Conservation (phyloP, 2,888 invertebrate genomes). For the Geotrupes spiniger region DNA sequence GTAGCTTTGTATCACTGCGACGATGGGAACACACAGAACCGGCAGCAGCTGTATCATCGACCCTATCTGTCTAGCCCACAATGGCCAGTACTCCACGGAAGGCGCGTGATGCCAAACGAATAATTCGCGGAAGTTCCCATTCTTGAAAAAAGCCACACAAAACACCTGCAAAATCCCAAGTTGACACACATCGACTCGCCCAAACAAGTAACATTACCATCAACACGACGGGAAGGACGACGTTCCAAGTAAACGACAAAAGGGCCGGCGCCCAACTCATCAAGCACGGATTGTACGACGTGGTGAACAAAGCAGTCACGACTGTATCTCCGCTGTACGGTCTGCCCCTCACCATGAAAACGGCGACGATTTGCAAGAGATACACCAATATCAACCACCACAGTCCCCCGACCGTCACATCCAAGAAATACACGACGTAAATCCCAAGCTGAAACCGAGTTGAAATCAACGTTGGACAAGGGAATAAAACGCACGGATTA, state of each 20-base stretch:
- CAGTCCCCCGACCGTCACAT: constrained; percentile 77
- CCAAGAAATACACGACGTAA: constrained; percentile 78
- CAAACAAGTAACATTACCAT: constrained; percentile 51
- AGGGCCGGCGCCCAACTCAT: constrained; percentile 65
- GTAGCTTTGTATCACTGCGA: constrained; percentile 70
- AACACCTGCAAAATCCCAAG: constrained; percentile 57
- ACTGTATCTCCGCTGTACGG: constrained; percentile 80
- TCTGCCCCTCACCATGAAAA: constrained; percentile 81
- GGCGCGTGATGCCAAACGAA: constrained; percentile 63
- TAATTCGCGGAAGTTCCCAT: constrained; percentile 64
- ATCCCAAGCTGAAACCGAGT: constrained; percentile 65
- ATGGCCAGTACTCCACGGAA: constrained; percentile 70
- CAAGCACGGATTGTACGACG: constrained; percentile 50
- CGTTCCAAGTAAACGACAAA: constrained; percentile 84
- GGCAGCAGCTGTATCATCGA: constrained; percentile 74
- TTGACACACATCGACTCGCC: too few relatives aligned
- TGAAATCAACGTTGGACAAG: not conserved
- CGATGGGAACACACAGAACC: constrained; percentile 68
- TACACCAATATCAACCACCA: constrained; percentile 87
- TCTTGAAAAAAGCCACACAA: constrained; percentile 69
- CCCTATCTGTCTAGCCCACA: constrained; percentile 77
- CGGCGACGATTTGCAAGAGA: constrained; percentile 72
- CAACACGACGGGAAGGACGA: constrained; percentile 76
- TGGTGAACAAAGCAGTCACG: constrained; percentile 59
- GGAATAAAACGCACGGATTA: too few relatives aligned